phyloP scores from a whole-genome alignment of 2,113 vertebrate genomes.

The Cercopithecus mona region DNA sequence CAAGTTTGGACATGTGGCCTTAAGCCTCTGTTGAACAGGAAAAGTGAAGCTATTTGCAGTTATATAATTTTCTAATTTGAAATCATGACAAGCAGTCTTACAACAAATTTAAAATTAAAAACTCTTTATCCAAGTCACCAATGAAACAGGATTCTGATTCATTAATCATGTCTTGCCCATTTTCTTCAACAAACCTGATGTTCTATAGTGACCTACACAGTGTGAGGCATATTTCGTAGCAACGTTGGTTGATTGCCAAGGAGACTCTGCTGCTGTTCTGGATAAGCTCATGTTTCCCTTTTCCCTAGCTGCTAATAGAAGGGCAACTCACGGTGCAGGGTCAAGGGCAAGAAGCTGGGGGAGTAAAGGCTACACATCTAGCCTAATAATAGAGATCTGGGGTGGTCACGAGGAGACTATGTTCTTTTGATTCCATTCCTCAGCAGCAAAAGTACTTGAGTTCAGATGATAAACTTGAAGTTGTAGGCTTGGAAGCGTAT shows the following conservation, averaged over 20 bases:
- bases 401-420: background rate
- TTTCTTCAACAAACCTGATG: background rate
- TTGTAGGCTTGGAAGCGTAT: background rate
- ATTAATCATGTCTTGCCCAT: background rate
- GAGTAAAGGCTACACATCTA: background rate
- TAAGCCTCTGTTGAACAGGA: background rate
- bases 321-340: background rate
- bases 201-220: background rate
- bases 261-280: background rate
- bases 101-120: constrained; percentile 48
- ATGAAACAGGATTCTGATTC: constrained; percentile 11
- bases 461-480: constrained; percentile 18
- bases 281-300: background rate
- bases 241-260: background rate
- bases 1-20: background rate
- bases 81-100: constrained; percentile 50
- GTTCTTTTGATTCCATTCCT: background rate
- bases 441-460: constrained; percentile 25
- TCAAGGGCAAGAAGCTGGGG: background rate
- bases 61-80: constrained; percentile 40
- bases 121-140: constrained; percentile 51
- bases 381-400: background rate
- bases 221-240: background rate
- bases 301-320: background rate
- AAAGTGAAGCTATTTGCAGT: background rate